Evolutionary conservation across 2,797 vertebrate genomes (phyloP), one percentile per base, ranked within the genome.

Genomic region (Enteromius radiatus): DNA sequence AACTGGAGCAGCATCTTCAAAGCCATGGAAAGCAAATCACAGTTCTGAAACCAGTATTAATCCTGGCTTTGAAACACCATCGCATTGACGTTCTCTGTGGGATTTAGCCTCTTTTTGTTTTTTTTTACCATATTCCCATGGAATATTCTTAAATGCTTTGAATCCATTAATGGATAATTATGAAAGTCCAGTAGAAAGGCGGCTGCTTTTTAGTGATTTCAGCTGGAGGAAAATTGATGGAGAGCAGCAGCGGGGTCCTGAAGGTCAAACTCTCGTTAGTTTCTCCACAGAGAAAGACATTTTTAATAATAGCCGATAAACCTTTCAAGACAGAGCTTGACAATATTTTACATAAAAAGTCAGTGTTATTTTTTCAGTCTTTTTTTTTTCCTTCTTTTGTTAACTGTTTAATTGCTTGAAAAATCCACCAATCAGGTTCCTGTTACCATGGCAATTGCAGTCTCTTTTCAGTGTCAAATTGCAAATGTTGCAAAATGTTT

Each of bases 31-130:
- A 80, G 80, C 54, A 76, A 85, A 86, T 76, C 61, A 36, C 69
- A 78, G 23, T 85, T 89, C 82, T 64, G 73, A 82, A 81, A 61
- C 54, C 43, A 81, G 21, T 80, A 84, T 86, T 88, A 88, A 88
- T 79, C 85, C 85, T 33, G 9, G 33, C 84, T 87, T 87, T 88
- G 85, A 88, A 87, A 85, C 80, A 63, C 83, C 80, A 88, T 86
- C 78, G 79, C 67, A 26, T 63, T 65, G 54, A 78, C 47, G 52
- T 81, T 52, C 76, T 76, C 83, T 52, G 26, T 36, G 65, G 82
- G 79, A 77, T 83, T 74, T 23, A 63, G 47, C 26, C 28, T 41
- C 54, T 9, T 33, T 36, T 38, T 41, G 1, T 61, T 82, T 61
- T 19, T 75, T 71, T 61, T 74, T 19, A 69, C 73, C 81, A 43